Conservation (phyloP, 1,140 invertebrate genomes). For the Mizuhopecten yessoensis region DNA sequence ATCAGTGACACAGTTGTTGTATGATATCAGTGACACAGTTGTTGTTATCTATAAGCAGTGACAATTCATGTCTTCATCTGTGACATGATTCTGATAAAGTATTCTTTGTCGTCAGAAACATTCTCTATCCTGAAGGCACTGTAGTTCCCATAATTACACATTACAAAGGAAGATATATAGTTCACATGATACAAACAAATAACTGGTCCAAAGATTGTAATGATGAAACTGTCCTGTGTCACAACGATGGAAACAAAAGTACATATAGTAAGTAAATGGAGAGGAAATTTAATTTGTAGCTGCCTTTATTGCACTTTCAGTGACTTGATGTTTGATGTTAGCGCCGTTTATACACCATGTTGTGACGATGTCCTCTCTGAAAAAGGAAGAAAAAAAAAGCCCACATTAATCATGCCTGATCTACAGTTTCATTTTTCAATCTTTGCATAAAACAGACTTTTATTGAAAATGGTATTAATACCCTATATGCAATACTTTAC, state of each 20-base stretch:
- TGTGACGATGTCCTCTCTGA: conserved; percentile 77
- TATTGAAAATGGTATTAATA: no score
- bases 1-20: no score
- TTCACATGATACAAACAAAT: no score
- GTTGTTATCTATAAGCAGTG: no score
- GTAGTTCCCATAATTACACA: not conserved
- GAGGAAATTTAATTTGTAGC: not conserved
- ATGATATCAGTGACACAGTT: no score
- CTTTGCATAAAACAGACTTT: no score
- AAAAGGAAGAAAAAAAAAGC: conserved; percentile 52
- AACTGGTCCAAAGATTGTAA: no score
- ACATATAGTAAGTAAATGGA: not conserved
- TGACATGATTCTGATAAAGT: no score
- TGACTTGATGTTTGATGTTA: not conserved
- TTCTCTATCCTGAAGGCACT: not conserved
- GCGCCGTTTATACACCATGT: conserved; percentile 74
- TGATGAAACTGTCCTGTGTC: not conserved
- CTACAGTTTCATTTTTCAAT: not conserved
- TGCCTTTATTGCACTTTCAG: not conserved
- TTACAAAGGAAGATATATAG: not conserved
- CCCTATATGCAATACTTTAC: no score
- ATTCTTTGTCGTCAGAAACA: not conserved
- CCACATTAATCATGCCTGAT: conserved; percentile 22
- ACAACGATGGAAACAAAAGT: not conserved
- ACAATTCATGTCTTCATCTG: no score